Base-by-base conservation (phyloP, 92 coral and sea anemone genomes). In the Bergia sp. region DNA sequence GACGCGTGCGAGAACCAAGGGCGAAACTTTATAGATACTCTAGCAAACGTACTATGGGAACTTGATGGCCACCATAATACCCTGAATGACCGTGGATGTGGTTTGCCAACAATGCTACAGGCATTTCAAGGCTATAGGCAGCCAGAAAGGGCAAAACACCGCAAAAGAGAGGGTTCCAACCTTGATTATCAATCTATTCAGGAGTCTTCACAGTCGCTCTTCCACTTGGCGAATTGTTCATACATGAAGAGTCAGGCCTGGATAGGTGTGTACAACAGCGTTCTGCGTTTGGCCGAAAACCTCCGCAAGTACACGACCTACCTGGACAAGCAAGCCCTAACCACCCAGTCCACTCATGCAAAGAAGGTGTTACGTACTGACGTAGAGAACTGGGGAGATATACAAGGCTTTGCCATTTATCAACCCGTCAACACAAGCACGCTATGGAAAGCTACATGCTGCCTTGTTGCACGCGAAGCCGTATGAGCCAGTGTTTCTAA, bases 111-210 rank as follows among this genome's bases (percentile, higher is more conserved):
- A 72, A 88, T 80, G 90, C 58, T 88, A 50, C 76, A 89, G 53
- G 45, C 82, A 55, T 53, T 88, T 73, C 72, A 88, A 41, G 50
- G 82, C 23, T 86, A 86, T 79, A 86, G 80, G 79, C 75, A 88
- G 77, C 86, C 86, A 88, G 90, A 88, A 45, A 49, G 44, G 90
- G 77, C 90, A 77, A 88, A 88, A 88, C 86, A 88, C 16, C 58
- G 86, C 82, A 88, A 88, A 49, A 73, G 86, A 64, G 79, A 88
- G 57, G 39, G 80, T 37, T 73, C 74, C 53, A 88, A 88, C 67
- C 67, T 88, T 40, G 77, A 42, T 20, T 88, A 80, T 29, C 66
- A 29, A 43, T 58, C 75, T 64, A 76, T 88, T 43, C 90, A 79
- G 82, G 86, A 55, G 86, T 71, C 75, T 88, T 88, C 86, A 66